Conservation (phyloP, 2,888 invertebrate genomes). For the Dicycla oo region DNA sequence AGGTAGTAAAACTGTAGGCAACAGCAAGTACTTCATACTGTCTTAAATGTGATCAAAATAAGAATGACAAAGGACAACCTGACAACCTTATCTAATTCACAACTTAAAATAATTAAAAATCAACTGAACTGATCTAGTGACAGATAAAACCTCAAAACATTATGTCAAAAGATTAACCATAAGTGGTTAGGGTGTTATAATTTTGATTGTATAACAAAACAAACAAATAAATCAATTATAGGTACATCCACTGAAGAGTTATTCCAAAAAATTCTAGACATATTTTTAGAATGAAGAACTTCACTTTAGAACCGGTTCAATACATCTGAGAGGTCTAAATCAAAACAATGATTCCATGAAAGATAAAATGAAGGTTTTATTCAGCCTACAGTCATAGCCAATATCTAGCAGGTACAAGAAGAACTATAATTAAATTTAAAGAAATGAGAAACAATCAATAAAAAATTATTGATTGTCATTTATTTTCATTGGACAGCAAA, state of each 20-base stretch:
- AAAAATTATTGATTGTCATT: conserved; percentile 3
- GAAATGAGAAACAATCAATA: conserved; percentile 11
- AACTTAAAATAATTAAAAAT: background rate
- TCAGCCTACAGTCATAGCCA: background rate
- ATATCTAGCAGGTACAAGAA: conserved; percentile 3
- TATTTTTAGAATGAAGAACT: too few relatives aligned
- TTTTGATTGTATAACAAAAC: background rate
- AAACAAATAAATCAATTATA: background rate
- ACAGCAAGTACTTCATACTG: background rate
- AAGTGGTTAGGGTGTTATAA: background rate
- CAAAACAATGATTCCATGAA: background rate
- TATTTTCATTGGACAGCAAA: background rate
- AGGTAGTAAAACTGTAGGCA: background rate
- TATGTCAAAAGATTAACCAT: background rate
- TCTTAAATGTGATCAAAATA: too few relatives aligned
- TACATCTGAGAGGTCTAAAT: background rate
- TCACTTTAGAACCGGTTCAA: too few relatives aligned
- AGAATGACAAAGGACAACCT: background rate
- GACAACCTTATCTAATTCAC: background rate
- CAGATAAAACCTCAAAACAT: background rate
- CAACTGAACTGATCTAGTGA: too few relatives aligned
- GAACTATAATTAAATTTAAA: background rate
- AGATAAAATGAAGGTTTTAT: conserved; percentile 16
- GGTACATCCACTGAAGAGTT: background rate
- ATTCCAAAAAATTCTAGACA: background rate